These are phyloP conservation scores for Caenorhabditis inopinata DNA, from an alignment of 1,140 invertebrate species.

Conservation along the genomic window DNA sequence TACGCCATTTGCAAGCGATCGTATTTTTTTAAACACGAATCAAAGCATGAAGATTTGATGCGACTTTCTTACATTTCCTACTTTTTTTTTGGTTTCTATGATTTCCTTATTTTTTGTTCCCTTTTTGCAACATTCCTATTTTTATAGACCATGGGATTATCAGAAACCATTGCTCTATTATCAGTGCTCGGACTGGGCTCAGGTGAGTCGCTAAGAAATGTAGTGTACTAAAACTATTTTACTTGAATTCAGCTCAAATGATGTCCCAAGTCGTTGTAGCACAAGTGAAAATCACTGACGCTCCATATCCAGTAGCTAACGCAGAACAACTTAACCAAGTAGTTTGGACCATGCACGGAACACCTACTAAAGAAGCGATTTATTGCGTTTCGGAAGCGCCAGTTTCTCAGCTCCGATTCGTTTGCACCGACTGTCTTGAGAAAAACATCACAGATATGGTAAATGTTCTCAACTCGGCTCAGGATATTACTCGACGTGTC, in stretches of 20 bases:
- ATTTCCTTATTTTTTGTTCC: not conserved
- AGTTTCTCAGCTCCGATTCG: constrained; percentile 63
- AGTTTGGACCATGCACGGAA: constrained; percentile 63
- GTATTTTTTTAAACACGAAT: constrained; percentile 25
- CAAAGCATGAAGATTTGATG: constrained; percentile 31
- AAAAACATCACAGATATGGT: constrained; percentile 65
- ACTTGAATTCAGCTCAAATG: constrained; percentile 35
- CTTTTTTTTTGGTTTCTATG: not conserved
- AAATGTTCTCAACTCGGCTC: constrained; percentile 63
- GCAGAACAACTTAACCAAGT: constrained; percentile 62
- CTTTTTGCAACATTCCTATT: not conserved
- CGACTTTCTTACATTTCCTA: constrained; percentile 12
- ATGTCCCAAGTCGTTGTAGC: constrained; percentile 38
- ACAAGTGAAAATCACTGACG: constrained; percentile 63
- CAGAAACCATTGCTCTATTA: not conserved
- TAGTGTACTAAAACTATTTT: not conserved
- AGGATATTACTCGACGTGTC: constrained; percentile 60
- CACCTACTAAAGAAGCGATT: constrained; percentile 54
- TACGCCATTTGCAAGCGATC: constrained; percentile 24
- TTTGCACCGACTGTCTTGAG: constrained; percentile 62
- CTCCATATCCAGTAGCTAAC: constrained; percentile 62
- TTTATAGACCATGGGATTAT: constrained; percentile 18
- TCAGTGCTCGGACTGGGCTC: not conserved
- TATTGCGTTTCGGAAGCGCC: constrained; percentile 64
- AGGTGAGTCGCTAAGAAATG: not conserved